Conservation (phyloP, 2,888 invertebrate species). For the Himalopsyche japonica region DNA sequence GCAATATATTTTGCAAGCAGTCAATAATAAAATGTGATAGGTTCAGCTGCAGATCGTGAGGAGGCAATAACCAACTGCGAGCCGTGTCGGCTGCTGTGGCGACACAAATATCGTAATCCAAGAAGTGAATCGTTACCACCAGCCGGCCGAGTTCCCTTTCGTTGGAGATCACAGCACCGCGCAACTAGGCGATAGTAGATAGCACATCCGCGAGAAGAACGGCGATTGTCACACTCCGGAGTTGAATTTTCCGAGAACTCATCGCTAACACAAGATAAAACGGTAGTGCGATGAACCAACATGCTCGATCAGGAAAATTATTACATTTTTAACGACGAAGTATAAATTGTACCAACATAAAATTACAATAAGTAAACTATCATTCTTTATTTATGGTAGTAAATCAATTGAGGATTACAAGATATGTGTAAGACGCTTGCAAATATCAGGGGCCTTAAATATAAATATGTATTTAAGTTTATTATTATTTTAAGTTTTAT, state of each 20-base stretch:
- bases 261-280: background rate
- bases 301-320: background rate
- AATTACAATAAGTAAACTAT: too few species aligned
- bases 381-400: too few species aligned
- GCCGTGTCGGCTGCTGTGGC: background rate
- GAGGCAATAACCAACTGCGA: slow-evolving; percentile 16
- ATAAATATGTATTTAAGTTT: too few species aligned
- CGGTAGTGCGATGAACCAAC: background rate
- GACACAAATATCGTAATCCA: slow-evolving; percentile 6
- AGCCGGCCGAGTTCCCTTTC: slow-evolving; percentile 19
- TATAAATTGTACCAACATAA: too few species aligned
- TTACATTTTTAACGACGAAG: too few species aligned
- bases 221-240: background rate
- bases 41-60: slow-evolving; percentile 18
- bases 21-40: slow-evolving; percentile 6
- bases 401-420: too few species aligned
- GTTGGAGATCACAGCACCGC: slow-evolving; percentile 3
- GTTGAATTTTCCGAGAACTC: background rate
- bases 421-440: too few species aligned
- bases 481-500: too few species aligned
- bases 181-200: background rate
- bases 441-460: too few species aligned
- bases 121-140: background rate
- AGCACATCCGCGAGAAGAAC: background rate
- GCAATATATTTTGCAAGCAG: slow-evolving; percentile 10